These are phyloP conservation scores for Odontomyia ornata DNA, from an alignment of 2,888 invertebrate species.

Conservation along the genomic window DNA sequence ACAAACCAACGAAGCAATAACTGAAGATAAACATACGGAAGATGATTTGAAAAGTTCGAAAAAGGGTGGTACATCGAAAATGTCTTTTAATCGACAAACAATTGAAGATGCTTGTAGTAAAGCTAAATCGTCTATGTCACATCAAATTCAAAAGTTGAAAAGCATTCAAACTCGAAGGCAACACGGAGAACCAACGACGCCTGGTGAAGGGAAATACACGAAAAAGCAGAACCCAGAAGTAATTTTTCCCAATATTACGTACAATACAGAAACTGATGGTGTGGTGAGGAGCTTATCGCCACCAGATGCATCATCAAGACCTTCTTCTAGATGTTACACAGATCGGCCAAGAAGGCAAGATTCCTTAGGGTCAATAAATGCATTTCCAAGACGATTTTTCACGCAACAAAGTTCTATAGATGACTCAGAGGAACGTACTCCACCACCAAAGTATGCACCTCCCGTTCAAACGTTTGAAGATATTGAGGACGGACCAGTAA, in stretches of 20 bases:
- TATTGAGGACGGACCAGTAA: no score
- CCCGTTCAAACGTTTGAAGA: no score
- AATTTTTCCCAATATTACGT: background rate
- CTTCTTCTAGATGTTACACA: background rate
- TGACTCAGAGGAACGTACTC: slow-evolving; percentile 7
- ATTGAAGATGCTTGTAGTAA: slow-evolving; percentile 44
- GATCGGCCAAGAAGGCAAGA: background rate
- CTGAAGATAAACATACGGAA: background rate
- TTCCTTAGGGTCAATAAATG: background rate
- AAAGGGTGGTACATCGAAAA: background rate
- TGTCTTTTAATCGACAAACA: slow-evolving; percentile 26
- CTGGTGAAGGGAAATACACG: background rate
- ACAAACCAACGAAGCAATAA: background rate
- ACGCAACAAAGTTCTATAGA: slow-evolving; percentile 17
- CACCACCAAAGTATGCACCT: no score
- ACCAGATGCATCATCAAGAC: background rate
- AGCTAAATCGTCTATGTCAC: slow-evolving; percentile 35
- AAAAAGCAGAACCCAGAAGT: slow-evolving; percentile 16
- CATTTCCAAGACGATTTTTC: background rate
- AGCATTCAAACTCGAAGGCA: background rate
- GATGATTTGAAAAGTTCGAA: background rate
- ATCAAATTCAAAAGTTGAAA: slow-evolving; percentile 35
- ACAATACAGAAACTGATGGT: slow-evolving; percentile 4
- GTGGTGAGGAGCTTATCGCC: background rate
- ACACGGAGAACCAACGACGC: background rate